These are phyloP conservation scores for Tauraco erythrolophus DNA, from an alignment of 2,113 vertebrate genomes.

Conservation along the genomic window DNA sequence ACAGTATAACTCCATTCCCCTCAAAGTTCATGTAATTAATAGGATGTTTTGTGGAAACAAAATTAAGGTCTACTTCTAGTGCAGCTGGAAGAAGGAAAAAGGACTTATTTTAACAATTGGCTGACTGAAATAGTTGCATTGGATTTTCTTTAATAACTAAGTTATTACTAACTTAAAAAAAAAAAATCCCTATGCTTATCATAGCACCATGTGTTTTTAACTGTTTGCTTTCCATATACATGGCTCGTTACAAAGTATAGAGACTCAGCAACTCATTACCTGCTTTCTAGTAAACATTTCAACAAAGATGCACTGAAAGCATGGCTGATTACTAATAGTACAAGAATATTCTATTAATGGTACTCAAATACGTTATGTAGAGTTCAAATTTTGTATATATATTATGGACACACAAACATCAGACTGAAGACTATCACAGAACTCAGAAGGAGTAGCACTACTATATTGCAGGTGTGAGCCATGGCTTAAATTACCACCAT, in stretches of 20 bases:
- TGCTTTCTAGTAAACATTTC: neutral
- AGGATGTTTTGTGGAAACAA: neutral
- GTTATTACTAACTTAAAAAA: no score
- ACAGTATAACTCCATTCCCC: neutral
- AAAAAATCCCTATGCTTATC: neutral
- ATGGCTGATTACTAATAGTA: neutral
- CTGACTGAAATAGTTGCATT: neutral
- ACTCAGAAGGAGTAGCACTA: neutral
- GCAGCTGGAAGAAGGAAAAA: neutral
- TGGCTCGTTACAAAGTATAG: neutral
- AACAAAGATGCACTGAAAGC: neutral
- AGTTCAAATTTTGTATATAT: neutral
- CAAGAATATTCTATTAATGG: neutral
- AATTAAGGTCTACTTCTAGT: neutral
- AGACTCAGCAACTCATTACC: neutral
- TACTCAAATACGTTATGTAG: neutral
- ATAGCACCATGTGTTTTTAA: neutral
- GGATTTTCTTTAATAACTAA: neutral
- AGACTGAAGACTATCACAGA: neutral
- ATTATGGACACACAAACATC: neutral
- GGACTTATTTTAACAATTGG: neutral
- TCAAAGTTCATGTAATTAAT: neutral
- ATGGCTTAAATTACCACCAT: neutral
- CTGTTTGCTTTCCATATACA: neutral
- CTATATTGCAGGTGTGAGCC: neutral